phyloP scores from a whole-genome alignment of 2,113 vertebrate genomes.

The Haemorhous mexicanus region DNA sequence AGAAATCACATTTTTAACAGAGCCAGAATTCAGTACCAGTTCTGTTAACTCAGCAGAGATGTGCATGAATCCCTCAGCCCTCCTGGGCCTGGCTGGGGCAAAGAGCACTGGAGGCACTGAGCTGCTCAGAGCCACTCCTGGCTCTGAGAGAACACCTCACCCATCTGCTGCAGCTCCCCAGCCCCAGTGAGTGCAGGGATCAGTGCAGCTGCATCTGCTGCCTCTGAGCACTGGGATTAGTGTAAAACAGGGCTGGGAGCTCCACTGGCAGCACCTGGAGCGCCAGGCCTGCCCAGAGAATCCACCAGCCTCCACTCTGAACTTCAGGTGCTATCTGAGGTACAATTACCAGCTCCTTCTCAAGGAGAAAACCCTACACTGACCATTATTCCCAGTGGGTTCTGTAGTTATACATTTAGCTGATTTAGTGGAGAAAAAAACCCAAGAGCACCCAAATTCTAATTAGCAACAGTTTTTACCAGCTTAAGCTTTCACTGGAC shows the following conservation, averaged over 20 bases:
- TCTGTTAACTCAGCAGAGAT: neutral
- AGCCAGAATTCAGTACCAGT: neutral
- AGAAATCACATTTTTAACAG: neutral
- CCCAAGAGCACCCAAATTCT: neutral
- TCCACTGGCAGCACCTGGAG: accelerated
- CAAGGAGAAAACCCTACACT: neutral
- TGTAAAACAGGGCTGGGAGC: neutral
- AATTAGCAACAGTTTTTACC: neutral
- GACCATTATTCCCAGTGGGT: neutral
- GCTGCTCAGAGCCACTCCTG: neutral
- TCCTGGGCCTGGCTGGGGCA: neutral
- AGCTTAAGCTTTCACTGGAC: constrained; percentile 18
- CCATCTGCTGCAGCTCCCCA: neutral
- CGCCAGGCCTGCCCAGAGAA: neutral
- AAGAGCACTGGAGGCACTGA: neutral
- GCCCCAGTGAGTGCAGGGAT: accelerated
- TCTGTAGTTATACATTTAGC: neutral
- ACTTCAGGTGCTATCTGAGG: neutral
- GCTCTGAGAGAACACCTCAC: accelerated
- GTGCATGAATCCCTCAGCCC: neutral
- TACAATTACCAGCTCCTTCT: neutral
- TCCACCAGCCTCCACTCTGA: neutral
- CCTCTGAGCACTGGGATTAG: accelerated
- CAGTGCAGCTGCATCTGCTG: neutral
- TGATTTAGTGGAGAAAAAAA: neutral